phyloP scores from a whole-genome alignment of 2,797 vertebrate genomes.

The Eulemur albifrons region DNA sequence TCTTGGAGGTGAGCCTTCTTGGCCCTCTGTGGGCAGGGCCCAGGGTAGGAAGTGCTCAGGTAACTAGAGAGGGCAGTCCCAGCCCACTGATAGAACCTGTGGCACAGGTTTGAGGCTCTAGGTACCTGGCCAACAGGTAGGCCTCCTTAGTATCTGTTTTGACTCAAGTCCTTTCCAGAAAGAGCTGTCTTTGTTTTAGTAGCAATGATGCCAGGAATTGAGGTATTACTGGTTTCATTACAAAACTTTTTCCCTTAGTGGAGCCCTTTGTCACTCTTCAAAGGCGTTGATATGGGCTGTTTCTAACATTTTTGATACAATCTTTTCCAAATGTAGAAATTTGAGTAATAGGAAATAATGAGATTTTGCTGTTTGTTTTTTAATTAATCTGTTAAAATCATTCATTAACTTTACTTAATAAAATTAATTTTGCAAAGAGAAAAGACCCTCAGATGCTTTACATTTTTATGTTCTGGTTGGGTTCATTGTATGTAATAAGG shows the following conservation, averaged over 20 bases:
- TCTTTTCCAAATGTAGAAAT: not conserved
- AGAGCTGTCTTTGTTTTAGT: not conserved
- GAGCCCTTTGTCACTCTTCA: not conserved
- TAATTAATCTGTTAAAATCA: not conserved
- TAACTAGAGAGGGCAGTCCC: not conserved
- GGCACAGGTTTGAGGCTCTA: not conserved
- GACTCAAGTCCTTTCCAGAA: not conserved
- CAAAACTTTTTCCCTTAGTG: not conserved
- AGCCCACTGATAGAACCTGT: not conserved
- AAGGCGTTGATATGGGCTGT: not conserved
- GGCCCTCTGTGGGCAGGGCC: not conserved
- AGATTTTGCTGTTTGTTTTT: not conserved
- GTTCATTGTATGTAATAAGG: not conserved
- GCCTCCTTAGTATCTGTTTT: not conserved
- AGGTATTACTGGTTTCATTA: not conserved
- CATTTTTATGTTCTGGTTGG: not conserved
- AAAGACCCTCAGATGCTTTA: not conserved
- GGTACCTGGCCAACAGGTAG: not conserved
- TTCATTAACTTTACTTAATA: not conserved
- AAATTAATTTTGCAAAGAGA: not conserved
- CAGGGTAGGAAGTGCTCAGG: not conserved
- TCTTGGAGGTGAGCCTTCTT: constrained; percentile 84
- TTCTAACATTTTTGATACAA: not conserved
- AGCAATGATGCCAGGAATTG: not conserved
- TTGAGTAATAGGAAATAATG: not conserved